A percentile compares a stretch with the other conserved stretches of the same genome.
phyloP scores from a whole-genome alignment of 2,797 vertebrate genomes.

The Gallirallus australis region DNA sequence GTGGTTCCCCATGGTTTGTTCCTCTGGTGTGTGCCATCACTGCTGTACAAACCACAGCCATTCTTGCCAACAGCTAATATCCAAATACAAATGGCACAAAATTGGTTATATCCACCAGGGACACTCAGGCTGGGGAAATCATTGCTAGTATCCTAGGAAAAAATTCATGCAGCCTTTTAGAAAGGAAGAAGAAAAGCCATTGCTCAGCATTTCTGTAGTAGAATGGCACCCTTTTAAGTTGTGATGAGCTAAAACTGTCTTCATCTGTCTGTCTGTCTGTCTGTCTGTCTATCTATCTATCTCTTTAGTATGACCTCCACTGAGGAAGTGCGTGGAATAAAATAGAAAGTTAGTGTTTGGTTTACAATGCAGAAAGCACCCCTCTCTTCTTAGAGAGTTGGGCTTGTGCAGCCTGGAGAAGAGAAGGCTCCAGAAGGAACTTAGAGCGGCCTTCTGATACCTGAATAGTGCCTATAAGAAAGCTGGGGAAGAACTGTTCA shows the following conservation, averaged over 20 bases:
- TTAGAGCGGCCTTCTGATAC: too few species aligned
- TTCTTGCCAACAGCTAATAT: background rate
- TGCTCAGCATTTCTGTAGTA: background rate
- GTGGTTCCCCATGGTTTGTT: background rate
- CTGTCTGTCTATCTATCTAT: too few species aligned
- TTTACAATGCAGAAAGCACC: background rate
- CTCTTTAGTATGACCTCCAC: background rate
- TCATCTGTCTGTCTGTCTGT: too few species aligned
- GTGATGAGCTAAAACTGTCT: background rate
- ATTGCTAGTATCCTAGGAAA: background rate
- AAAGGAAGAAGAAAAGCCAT: background rate
- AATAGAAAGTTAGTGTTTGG: background rate
- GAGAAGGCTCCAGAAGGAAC: too few species aligned
- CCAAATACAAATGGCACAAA: background rate
- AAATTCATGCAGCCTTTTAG: background rate
- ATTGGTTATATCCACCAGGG: background rate
- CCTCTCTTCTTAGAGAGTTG: background rate
- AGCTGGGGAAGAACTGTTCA: too few species aligned
- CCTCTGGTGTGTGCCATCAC: rapidly evolving
- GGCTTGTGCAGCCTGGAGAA: too few species aligned
- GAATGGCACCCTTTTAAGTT: background rate
- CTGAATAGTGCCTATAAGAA: too few species aligned
- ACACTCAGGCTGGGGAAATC: background rate
- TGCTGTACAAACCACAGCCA: background rate
- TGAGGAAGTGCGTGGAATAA: background rate